These are phyloP conservation scores for Jordanella pulchra DNA, from an alignment of 2,797 vertebrate species.

Conservation along the genomic window DNA sequence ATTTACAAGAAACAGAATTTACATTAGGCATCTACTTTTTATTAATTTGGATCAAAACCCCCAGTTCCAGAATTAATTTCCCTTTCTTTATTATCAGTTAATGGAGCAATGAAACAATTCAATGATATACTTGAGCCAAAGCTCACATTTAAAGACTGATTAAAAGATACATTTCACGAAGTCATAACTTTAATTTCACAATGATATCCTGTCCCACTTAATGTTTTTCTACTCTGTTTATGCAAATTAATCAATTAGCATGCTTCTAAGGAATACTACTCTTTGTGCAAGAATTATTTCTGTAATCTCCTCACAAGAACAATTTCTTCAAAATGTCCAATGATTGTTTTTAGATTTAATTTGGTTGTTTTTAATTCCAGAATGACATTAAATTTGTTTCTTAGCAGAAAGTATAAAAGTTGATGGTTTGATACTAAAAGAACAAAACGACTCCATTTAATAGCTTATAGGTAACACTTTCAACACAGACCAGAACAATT, in stretches of 20 bases:
- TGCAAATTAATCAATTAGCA: slow-evolving; percentile 64
- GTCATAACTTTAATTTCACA: slow-evolving; percentile 32
- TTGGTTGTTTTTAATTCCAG: background rate
- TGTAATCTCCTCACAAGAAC: slow-evolving; percentile 31
- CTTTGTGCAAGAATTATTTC: slow-evolving; percentile 38
- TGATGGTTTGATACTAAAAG: background rate
- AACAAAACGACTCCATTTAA: background rate
- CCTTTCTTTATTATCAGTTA: slow-evolving; percentile 52
- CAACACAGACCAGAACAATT: background rate
- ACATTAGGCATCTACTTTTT: slow-evolving; percentile 54
- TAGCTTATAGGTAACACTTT: background rate
- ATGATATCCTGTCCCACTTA: slow-evolving; percentile 39
- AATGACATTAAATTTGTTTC: slow-evolving; percentile 2
- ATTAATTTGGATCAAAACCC: slow-evolving; percentile 63
- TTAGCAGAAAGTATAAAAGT: slow-evolving; percentile 8
- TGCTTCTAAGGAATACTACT: slow-evolving; percentile 39
- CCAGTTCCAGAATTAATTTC: slow-evolving; percentile 53
- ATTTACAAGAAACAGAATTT: slow-evolving; percentile 48
- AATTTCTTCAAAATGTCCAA: slow-evolving; percentile 12
- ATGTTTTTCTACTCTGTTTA: slow-evolving; percentile 43
- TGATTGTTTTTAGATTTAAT: background rate
- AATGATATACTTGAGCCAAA: slow-evolving; percentile 41
- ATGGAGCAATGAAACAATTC: slow-evolving; percentile 50
- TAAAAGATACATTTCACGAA: slow-evolving; percentile 37
- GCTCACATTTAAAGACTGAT: slow-evolving; percentile 33